phyloP scores from a whole-genome alignment of 2,888 invertebrate species.

The Pycnomerus fuliginosus region DNA sequence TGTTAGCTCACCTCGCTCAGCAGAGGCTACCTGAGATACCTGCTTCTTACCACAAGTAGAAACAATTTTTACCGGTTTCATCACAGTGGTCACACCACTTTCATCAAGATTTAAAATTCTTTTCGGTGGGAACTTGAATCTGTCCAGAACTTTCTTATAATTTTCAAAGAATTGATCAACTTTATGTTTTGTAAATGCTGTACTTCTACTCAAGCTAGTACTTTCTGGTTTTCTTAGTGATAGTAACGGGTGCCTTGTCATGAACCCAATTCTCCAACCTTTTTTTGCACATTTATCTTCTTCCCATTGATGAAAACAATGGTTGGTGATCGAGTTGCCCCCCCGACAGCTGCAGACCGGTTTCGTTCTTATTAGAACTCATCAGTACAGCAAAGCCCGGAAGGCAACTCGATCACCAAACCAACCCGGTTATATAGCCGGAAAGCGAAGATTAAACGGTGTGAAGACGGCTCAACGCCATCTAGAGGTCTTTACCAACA shows the following conservation, averaged over 20 bases:
- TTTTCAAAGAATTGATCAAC: neutral
- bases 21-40: conserved; percentile 20
- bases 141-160: neutral
- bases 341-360: no score
- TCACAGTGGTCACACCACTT: conserved; percentile 8
- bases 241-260: conserved; percentile 24
- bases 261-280: conserved; percentile 23
- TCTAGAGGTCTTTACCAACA: no score
- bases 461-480: no score
- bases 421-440: no score
- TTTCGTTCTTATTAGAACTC: no score
- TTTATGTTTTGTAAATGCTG: conserved; percentile 2
- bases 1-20: conserved; percentile 23
- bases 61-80: conserved; percentile 16
- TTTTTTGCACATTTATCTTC: conserved; percentile 7
- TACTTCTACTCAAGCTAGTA: conserved; percentile 23
- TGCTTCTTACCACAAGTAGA: conserved; percentile 14
- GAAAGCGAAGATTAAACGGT: no score
- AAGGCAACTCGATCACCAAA: no score
- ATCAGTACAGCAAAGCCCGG: no score
- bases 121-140: conserved; percentile 6
- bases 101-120: conserved; percentile 16
- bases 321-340: no score
- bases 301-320: conserved; percentile 10
- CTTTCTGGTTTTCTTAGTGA: conserved; percentile 25